Evolutionary conservation across 2,113 vertebrate genomes (phyloP), one percentile per base, ranked within the genome.

Genomic region (Haliaeetus leucogaster): DNA sequence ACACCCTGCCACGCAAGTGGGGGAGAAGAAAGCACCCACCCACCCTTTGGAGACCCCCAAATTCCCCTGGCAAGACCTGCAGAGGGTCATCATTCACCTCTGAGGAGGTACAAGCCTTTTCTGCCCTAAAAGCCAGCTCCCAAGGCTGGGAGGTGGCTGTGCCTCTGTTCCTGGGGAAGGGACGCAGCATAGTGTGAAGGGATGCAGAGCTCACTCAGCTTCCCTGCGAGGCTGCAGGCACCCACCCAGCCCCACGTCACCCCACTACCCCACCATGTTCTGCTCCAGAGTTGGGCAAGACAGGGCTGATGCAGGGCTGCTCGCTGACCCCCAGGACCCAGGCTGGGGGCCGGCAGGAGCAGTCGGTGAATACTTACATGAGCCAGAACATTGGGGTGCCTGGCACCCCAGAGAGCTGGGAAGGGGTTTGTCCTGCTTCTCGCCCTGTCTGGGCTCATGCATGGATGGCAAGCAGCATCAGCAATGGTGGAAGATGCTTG

Each of bases 1-100:
- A 58, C 1, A 1, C 48, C n/a, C 66, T 53, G 7, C 47, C 27
- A 23, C 0, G 0, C 0, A 0, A 3, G 2, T 9, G 6, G 19
- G n/a, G 18, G 36, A 59, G 19, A 40, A 29, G 4, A 63, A 9
- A 43, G 26, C 20, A 20, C 52, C n/a, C 29, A 4, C 3, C 17
- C 7, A 7, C 3, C 40, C 34, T 26, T 45, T 52, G 45, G 19
- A 42, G 30, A 6, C 1, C 3, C 23, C 20, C 3, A 26, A 0
- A 22, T 34, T 30, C 6, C 11, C 6, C 12, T 0, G 0, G 13
- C 2, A 19, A 26, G 55, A 34, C 4, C 34, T 20, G 15, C 26
- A 55, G 48, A 81, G 11, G 43, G 22, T 80, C 29, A 32, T 42
- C 45, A 38, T 5, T 6, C 16, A 4, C 2, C n/a, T 50, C 40